Base-by-base conservation (phyloP, 1,140 invertebrate species). In the Campoletis sonorensis region DNA sequence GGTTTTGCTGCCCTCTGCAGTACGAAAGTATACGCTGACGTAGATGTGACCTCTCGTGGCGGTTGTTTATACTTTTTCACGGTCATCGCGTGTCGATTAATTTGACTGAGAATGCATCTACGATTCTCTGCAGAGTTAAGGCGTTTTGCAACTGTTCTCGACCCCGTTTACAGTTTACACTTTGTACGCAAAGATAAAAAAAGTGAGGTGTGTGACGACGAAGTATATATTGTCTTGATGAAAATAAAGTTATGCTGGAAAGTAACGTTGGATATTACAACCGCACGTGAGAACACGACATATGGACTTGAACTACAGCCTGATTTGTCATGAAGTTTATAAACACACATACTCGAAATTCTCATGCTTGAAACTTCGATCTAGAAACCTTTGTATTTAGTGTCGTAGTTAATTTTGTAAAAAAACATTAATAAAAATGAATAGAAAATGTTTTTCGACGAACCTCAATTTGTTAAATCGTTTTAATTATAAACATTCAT, bases 51-150 rank as follows among this genome's bases (percentile, higher is more conserved):
- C 67, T 70, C 67, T 70, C 67, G 26, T 33, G 67, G 27, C 10
- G 23, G 61, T 21, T 18, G 67, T 30, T n/a, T 70, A 70, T 33
- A 70, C 61, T 70, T 70, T 70, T 70, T 70, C 67, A 70, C 67
- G 67, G 67, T 70, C 67, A 33, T 70, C 67, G 67, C 67, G 67
- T 70, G 67, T 33, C 67, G 30, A 70, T 70, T 70, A 70, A 70
- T 70, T 13, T 30, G 33, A 33, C 67, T 15, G 30, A 70, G 67
- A 70, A 70, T 70, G 67, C 67, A 70, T 70, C 67, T 33, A 70
- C n/a, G n/a, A n/a, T n/a, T n/a, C n/a, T n/a, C 13, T 30, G 30
- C 33, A 33, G 15, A 33, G 67, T 5, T 30, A 70, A 15, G 27
- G 13, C 4, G 26, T 33, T 33, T 70, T 70, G 30, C 67, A 33